Evolutionary conservation across 2,113 vertebrate species (phyloP).

Genomic region (Stegostoma tigrinum): DNA sequence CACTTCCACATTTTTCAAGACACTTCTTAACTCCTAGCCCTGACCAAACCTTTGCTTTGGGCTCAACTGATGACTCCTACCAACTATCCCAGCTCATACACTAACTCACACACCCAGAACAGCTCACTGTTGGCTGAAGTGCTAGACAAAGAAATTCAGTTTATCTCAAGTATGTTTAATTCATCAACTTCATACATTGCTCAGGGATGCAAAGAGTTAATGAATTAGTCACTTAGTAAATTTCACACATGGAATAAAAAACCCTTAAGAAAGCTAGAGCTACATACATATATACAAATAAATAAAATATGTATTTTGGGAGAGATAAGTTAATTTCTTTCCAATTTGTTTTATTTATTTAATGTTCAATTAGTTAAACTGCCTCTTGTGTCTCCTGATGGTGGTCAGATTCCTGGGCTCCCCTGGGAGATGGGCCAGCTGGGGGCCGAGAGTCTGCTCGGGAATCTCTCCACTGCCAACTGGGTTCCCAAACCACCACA

Average conservation of each 20-base stretch:
- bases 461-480: neutral
- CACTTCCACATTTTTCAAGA: neutral
- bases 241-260: neutral
- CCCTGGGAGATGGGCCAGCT: neutral
- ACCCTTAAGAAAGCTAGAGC: neutral
- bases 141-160: neutral
- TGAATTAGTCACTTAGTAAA: neutral
- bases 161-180: neutral
- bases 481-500: conserved; percentile 10
- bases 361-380: conserved; percentile 20
- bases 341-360: conserved; percentile 11
- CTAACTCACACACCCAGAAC: neutral
- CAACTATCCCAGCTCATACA: neutral
- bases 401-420: conserved; percentile 6
- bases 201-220: neutral
- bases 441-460: neutral
- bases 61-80: neutral
- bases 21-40: neutral
- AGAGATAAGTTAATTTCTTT: neutral
- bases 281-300: neutral
- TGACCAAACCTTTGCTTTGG: neutral
- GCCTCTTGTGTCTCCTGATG: conserved; percentile 20
- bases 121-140: neutral
- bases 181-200: neutral
- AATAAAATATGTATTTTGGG: neutral